phyloP scores from a whole-genome alignment of 37 sponge, comb jelly and placozoan species.

The Chondrilla cf. caribensis region DNA sequence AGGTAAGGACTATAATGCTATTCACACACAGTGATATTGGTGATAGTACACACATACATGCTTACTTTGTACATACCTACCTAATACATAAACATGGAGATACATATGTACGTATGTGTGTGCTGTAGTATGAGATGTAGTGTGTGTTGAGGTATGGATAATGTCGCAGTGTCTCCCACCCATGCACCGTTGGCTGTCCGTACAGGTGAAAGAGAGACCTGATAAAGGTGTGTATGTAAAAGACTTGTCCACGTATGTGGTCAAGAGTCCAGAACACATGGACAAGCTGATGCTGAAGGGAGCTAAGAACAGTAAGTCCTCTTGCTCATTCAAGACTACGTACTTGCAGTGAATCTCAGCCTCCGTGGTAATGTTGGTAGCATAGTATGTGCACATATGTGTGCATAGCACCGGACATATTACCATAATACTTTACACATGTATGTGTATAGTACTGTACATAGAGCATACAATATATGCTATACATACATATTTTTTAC shows the following conservation, averaged over 20 bases:
- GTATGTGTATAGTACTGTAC: no score
- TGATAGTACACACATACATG: no score
- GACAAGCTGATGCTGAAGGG: slow-evolving; percentile 86
- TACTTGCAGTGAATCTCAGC: not conserved
- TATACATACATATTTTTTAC: no score
- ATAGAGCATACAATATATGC: no score
- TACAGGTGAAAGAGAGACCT: slow-evolving; percentile 81
- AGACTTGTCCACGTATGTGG: slow-evolving; percentile 80
- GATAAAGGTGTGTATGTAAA: slow-evolving; percentile 97
- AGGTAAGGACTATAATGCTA: no score
- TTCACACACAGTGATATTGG: no score
- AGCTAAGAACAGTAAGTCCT: slow-evolving; percentile 61
- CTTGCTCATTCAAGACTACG: not conserved
- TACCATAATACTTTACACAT: not conserved
- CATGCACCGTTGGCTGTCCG: not conserved
- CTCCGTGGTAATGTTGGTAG: not conserved
- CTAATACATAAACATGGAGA: not conserved
- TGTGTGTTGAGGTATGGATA: no score
- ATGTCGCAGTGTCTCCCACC: not conserved
- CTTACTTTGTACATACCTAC: no score
- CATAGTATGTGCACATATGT: not conserved
- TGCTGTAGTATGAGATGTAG: not conserved
- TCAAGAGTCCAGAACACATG: slow-evolving; percentile 93
- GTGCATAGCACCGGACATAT: not conserved
- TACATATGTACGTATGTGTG: not conserved